phyloP scores from a whole-genome alignment of 2,113 vertebrate genomes.

The Scomber japonicus region DNA sequence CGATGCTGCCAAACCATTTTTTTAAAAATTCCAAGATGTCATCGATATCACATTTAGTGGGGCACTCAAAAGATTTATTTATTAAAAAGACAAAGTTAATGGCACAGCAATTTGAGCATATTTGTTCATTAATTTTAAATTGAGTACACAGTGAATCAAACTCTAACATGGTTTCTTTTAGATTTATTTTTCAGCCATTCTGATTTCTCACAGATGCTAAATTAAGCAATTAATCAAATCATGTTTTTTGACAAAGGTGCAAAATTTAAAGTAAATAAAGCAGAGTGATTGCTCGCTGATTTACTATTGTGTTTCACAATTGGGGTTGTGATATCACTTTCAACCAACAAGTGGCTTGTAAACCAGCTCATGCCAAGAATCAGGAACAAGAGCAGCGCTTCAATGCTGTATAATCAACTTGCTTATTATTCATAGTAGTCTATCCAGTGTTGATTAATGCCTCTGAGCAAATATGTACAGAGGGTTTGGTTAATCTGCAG shows the following conservation, averaged over 20 bases:
- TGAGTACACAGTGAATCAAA: slow-evolving; percentile 8
- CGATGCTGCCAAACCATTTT: background rate
- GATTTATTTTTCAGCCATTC: background rate
- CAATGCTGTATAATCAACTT: slow-evolving; percentile 71
- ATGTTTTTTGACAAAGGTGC: slow-evolving; percentile 39
- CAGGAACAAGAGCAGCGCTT: slow-evolving; percentile 50
- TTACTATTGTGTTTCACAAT: slow-evolving; percentile 74
- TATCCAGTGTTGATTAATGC: slow-evolving; percentile 74
- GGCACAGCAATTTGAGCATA: slow-evolving; percentile 1
- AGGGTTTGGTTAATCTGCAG: slow-evolving; percentile 58
- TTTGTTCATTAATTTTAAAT: slow-evolving; percentile 24
- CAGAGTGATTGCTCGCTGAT: slow-evolving; percentile 74
- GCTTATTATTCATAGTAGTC: slow-evolving; percentile 74
- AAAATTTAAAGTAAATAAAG: slow-evolving; percentile 59
- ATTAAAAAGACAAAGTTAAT: slow-evolving; percentile 1
- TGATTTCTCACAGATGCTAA: slow-evolving; percentile 55
- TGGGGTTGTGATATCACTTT: slow-evolving; percentile 73
- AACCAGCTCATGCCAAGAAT: slow-evolving; percentile 64
- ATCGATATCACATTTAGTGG: background rate
- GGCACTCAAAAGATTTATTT: background rate
- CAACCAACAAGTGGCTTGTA: slow-evolving; percentile 67
- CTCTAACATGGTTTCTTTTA: background rate
- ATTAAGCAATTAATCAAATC: slow-evolving; percentile 70
- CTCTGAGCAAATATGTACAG: slow-evolving; percentile 74
- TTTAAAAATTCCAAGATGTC: background rate